Conservation (phyloP, 2,888 invertebrate species). For the Apocheima hispidaria region DNA sequence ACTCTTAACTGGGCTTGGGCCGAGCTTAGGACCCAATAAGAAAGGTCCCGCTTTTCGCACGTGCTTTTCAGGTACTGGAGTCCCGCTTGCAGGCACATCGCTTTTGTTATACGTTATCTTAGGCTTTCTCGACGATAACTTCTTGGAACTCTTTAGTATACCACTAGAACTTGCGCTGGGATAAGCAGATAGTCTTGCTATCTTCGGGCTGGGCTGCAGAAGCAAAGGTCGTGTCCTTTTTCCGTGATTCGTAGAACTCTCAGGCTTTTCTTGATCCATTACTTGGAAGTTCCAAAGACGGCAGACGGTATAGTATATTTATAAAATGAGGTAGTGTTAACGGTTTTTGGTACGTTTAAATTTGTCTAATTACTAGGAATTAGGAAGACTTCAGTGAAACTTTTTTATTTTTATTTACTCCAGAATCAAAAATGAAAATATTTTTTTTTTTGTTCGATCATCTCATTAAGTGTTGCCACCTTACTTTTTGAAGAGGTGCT, state of each 20-base stretch:
- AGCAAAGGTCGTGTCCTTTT: slow-evolving; percentile 81
- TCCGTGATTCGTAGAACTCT: slow-evolving; percentile 73
- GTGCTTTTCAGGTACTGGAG: slow-evolving; percentile 81
- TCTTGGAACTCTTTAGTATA: slow-evolving; percentile 60
- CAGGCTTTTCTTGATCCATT: slow-evolving; percentile 79
- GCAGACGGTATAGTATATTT: not conserved
- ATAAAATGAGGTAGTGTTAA: slow-evolving; percentile 6
- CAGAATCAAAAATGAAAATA: too few species aligned
- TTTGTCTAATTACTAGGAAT: slow-evolving; percentile 3
- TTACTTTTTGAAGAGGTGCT: too few species aligned
- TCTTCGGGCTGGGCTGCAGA: slow-evolving; percentile 75
- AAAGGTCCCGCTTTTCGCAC: slow-evolving; percentile 89
- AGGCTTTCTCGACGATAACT: slow-evolving; percentile 61
- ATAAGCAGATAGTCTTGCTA: slow-evolving; percentile 71
- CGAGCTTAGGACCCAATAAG: slow-evolving; percentile 89
- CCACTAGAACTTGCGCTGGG: slow-evolving; percentile 64
- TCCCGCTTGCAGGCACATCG: slow-evolving; percentile 81
- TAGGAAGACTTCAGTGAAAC: not conserved
- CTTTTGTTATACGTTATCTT: slow-evolving; percentile 66
- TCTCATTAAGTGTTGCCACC: too few species aligned
- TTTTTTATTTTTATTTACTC: not conserved
- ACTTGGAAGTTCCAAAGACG: slow-evolving; percentile 28
- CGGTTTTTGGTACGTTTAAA: slow-evolving; percentile 11
- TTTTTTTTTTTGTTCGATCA: too few species aligned
- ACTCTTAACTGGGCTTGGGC: slow-evolving; percentile 91